Evolutionary conservation across 2,888 invertebrate species (phyloP).

Genomic region (Ypsolopha scabrella): DNA sequence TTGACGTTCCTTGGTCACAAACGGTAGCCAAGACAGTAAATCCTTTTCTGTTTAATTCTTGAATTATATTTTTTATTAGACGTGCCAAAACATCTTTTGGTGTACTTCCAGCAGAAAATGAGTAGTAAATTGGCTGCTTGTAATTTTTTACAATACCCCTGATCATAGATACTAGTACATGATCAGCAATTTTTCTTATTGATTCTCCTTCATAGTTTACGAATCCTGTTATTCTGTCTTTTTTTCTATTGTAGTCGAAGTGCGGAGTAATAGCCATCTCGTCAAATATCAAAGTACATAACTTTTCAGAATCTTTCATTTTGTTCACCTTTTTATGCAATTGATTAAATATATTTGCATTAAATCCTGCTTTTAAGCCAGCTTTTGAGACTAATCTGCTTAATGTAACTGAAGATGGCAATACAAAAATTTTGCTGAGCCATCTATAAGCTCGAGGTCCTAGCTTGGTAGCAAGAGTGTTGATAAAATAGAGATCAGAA

Average conservation of each 20-base stretch:
- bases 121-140: slow-evolving; percentile 11
- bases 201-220: slow-evolving; percentile 2
- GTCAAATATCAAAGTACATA: slow-evolving; percentile 8
- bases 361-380: slow-evolving; percentile 4
- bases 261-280: slow-evolving; percentile 6
- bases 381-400: slow-evolving; percentile 8
- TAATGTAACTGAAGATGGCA: slow-evolving; percentile 10
- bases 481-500: too few species aligned
- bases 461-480: too few species aligned
- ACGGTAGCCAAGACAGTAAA: slow-evolving; percentile 11
- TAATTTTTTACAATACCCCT: slow-evolving; percentile 12
- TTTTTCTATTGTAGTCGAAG: slow-evolving; percentile 8
- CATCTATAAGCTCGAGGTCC: slow-evolving; percentile 8
- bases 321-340: slow-evolving; percentile 7
- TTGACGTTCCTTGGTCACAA: slow-evolving; percentile 13
- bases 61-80: slow-evolving; percentile 6
- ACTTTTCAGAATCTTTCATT: slow-evolving; percentile 6
- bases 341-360: slow-evolving; percentile 11
- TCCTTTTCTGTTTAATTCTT: slow-evolving; percentile 7
- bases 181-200: slow-evolving; percentile 7
- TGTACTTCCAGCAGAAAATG: slow-evolving; percentile 9
- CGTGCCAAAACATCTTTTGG: slow-evolving; percentile 5
- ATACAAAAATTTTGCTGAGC: slow-evolving; percentile 9
- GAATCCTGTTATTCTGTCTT: slow-evolving; percentile 8
- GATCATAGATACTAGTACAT: slow-evolving; percentile 12